These are phyloP conservation scores for Peucedramus taeniatus DNA, from an alignment of 2,113 vertebrate genomes.

Conservation along the genomic window DNA sequence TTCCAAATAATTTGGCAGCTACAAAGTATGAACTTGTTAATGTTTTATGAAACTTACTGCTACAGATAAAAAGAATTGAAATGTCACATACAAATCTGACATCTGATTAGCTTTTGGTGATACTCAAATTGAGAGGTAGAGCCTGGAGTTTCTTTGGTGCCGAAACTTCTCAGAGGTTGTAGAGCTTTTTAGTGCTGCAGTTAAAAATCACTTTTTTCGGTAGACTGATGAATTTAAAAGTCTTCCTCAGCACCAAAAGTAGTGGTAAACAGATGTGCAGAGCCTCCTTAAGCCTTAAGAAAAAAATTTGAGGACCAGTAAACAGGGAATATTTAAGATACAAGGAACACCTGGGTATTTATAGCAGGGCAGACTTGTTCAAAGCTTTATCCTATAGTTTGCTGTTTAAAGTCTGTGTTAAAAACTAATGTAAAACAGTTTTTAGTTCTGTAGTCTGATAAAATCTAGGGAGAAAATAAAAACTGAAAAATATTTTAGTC, in stretches of 20 bases:
- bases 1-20: not conserved
- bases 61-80: not conserved
- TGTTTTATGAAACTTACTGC: not conserved
- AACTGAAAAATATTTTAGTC: not conserved
- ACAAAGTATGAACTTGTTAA: not conserved
- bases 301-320: not conserved
- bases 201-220: not conserved
- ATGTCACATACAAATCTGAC: not conserved
- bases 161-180: not conserved
- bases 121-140: not conserved
- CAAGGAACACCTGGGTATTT: not conserved
- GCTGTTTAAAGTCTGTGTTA: not conserved
- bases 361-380: not conserved
- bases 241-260: not conserved
- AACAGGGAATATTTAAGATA: not conserved
- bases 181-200: not conserved
- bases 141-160: not conserved
- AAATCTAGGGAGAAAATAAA: not conserved
- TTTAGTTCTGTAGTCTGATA: not conserved
- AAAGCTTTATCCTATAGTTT: not conserved
- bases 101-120: not conserved
- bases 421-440: not conserved
- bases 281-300: not conserved
- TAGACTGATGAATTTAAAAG: not conserved
- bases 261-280: not conserved